phyloP scores from a whole-genome alignment of 2,113 vertebrate genomes.

The Hemichromis elongatus region DNA sequence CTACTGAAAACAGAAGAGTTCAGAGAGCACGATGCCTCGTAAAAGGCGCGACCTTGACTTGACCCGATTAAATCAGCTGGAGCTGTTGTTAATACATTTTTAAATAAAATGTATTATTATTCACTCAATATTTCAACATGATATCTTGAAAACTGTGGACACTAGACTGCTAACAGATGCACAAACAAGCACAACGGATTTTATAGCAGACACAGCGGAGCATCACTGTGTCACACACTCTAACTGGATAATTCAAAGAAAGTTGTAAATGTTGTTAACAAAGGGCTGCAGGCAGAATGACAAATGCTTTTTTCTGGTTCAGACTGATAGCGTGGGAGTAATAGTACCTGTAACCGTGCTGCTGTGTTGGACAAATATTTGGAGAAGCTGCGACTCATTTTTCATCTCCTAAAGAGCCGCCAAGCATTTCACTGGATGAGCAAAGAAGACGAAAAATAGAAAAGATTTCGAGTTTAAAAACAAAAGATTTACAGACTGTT shows the following conservation, averaged over 20 bases:
- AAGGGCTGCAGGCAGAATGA: not conserved
- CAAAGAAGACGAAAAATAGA: not conserved
- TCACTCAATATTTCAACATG: not conserved
- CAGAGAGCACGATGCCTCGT: not conserved
- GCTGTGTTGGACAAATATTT: not conserved
- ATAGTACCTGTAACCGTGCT: not conserved
- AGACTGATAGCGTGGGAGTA: not conserved
- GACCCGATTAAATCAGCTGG: not conserved
- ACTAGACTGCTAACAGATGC: not conserved
- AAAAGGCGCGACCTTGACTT: fast-evolving
- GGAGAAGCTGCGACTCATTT: not conserved
- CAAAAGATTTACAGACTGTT: not conserved
- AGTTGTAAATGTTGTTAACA: not conserved
- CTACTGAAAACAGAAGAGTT: not conserved
- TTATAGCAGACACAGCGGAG: no score
- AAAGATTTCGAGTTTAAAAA: not conserved
- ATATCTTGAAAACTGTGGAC: not conserved
- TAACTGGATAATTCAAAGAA: not conserved
- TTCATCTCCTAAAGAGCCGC: not conserved
- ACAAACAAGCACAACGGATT: not conserved
- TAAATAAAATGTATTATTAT: no score
- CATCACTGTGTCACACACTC: not conserved
- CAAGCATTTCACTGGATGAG: not conserved
- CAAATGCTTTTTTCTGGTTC: not conserved
- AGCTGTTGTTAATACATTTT: not conserved